A percentile compares a stretch with the other conserved stretches of the same genome.
phyloP scores from a whole-genome alignment of 2,888 invertebrate species.

The Stegophylla sp. region DNA sequence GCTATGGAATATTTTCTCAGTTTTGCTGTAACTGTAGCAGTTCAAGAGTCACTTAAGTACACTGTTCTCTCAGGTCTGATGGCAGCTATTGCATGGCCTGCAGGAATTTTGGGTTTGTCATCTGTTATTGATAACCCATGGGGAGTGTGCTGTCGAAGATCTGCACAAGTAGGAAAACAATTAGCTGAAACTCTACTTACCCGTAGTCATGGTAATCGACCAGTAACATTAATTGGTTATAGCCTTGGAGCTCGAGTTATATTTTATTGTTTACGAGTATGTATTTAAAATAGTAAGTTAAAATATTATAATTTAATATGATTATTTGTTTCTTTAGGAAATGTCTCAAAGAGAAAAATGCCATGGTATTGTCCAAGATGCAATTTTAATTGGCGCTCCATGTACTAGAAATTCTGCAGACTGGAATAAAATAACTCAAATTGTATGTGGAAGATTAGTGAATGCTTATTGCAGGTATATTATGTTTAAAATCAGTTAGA shows the following conservation, averaged over 20 bases:
- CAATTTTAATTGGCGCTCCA: slow-evolving; percentile 72
- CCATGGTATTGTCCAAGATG: slow-evolving; percentile 73
- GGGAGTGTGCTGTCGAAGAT: slow-evolving; percentile 72
- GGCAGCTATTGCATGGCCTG: slow-evolving; percentile 73
- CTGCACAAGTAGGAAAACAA: slow-evolving; percentile 71
- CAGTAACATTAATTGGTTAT: slow-evolving; percentile 73
- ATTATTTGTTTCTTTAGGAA: slow-evolving; percentile 64
- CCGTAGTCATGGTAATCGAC: slow-evolving; percentile 71
- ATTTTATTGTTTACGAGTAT: slow-evolving; percentile 71
- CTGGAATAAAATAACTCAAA: slow-evolving; percentile 68
- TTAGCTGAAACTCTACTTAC: slow-evolving; percentile 72
- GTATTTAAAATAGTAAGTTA: slow-evolving; percentile 32
- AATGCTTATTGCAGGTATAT: slow-evolving; percentile 72
- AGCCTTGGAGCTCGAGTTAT: slow-evolving; percentile 75
- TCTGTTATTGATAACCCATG: slow-evolving; percentile 73
- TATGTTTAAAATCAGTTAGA: slow-evolving; percentile 24
- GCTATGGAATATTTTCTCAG: slow-evolving; percentile 71
- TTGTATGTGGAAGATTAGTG: slow-evolving; percentile 72
- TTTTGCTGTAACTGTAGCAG: slow-evolving; percentile 69
- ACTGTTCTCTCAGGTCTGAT: slow-evolving; percentile 72
- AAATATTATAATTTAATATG: background rate
- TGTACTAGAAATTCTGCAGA: slow-evolving; percentile 69
- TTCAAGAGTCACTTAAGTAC: slow-evolving; percentile 72
- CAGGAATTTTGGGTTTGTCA: slow-evolving; percentile 69
- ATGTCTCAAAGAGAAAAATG: slow-evolving; percentile 67